Percentiles rank a stretch among this genome's conserved stretches.
These are phyloP conservation scores for Corvus moneduloides DNA, from an alignment of 2,113 vertebrate genomes.

Conservation along the genomic window DNA sequence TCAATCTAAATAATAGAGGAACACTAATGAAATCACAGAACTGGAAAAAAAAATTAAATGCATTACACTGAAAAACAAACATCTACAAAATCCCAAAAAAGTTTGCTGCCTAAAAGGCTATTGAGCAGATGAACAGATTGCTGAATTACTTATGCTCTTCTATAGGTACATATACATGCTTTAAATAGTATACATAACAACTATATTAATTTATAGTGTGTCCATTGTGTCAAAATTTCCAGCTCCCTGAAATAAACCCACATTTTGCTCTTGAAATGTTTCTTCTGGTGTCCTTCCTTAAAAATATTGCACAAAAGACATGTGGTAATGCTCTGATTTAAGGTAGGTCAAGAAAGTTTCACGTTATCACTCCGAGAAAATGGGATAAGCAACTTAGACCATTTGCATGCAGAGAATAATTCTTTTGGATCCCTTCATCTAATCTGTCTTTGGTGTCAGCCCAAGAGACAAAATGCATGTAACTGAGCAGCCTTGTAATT, in stretches of 20 bases:
- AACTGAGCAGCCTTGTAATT: background rate
- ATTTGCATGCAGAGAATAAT: background rate
- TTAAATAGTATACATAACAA: background rate
- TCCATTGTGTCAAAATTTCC: background rate
- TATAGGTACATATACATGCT: background rate
- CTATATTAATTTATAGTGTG: background rate
- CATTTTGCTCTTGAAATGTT: background rate
- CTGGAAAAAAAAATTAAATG: background rate
- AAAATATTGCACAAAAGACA: background rate
- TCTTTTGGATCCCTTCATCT: background rate
- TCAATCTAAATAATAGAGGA: background rate
- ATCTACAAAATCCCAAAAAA: background rate
- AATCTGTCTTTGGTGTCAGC: background rate
- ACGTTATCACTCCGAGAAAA: background rate
- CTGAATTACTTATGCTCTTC: background rate
- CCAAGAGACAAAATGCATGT: background rate
- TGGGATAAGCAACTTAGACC: background rate
- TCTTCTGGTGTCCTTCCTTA: background rate
- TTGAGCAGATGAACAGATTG: background rate
- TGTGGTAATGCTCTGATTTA: background rate
- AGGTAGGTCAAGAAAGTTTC: background rate
- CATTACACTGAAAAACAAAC: background rate
- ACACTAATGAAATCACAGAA: background rate
- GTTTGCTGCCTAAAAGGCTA: background rate
- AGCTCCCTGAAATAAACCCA: background rate